phyloP scores from a whole-genome alignment of 1,140 invertebrate species.

The Polypedilum pembai region DNA sequence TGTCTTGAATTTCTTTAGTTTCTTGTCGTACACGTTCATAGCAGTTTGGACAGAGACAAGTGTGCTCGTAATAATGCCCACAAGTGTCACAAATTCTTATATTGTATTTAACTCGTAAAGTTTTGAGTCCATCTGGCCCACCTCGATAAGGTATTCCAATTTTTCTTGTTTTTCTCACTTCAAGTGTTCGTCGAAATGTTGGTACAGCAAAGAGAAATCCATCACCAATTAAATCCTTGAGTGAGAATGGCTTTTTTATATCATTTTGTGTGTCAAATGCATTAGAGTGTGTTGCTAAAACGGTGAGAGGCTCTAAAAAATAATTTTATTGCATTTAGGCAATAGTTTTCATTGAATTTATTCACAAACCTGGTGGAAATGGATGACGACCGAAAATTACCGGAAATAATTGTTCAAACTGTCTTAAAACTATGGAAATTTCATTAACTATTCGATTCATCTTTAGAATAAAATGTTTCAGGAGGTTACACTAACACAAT shows the following conservation, averaged over 20 bases:
- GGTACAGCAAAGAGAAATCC: conserved; percentile 77
- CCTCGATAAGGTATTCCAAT: conserved; percentile 54
- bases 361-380: conserved; percentile 33
- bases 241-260: conserved; percentile 37
- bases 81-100: conserved; percentile 67
- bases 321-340: neutral
- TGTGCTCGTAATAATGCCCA: conserved; percentile 69
- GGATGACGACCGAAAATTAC: conserved; percentile 32
- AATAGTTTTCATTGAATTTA: neutral
- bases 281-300: neutral
- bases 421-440: neutral
- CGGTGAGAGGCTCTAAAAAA: neutral
- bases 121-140: conserved; percentile 48
- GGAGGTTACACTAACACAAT: neutral
- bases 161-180: conserved; percentile 62
- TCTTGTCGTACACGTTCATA: conserved; percentile 72
- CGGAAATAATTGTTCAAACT: neutral
- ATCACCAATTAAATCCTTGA: conserved; percentile 59
- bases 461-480: neutral
- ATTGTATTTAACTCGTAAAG: conserved; percentile 61
- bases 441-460: neutral
- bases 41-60: conserved; percentile 69
- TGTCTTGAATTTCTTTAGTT: conserved; percentile 66
- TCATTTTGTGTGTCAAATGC: neutral
- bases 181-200: conserved; percentile 62